Percentiles rank a stretch among this genome's conserved stretches.
Evolutionary conservation across 2,888 invertebrate genomes (phyloP).

Genomic region (Parnassius glacialis): DNA sequence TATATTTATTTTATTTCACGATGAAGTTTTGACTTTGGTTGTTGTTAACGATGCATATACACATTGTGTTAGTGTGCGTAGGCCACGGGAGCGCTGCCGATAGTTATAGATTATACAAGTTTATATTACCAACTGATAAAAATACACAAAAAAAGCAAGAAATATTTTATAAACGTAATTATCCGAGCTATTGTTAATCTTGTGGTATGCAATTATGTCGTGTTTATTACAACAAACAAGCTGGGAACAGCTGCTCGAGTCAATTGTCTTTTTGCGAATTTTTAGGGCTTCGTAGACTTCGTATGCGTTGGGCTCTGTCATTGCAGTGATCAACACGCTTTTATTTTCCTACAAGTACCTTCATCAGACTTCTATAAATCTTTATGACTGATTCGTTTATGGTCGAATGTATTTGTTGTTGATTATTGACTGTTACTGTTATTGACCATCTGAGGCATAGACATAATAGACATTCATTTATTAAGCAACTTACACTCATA

Average conservation of each 20-base stretch:
- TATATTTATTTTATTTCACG: too few relatives aligned
- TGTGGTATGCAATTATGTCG: constrained; percentile 40
- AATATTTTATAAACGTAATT: constrained; percentile 31
- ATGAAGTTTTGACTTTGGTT: too few relatives aligned
- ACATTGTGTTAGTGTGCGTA: too few relatives aligned
- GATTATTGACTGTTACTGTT: too few relatives aligned
- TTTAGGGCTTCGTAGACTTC: constrained; percentile 49
- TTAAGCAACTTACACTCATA: too few relatives aligned
- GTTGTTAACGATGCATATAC: too few relatives aligned
- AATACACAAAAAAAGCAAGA: neutral
- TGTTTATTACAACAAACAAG: constrained; percentile 41
- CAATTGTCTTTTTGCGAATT: constrained; percentile 44
- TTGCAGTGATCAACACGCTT: constrained; percentile 30
- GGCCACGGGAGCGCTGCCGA: too few relatives aligned
- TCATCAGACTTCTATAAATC: constrained; percentile 28
- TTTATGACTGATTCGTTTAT: constrained; percentile 24
- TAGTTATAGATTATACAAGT: neutral
- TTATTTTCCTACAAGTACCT: constrained; percentile 29
- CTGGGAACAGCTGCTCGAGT: constrained; percentile 34
- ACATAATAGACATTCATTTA: too few relatives aligned
- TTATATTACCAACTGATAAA: neutral
- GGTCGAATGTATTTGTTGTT: constrained; percentile 6
- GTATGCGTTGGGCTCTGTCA: constrained; percentile 34
- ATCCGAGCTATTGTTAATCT: constrained; percentile 34
- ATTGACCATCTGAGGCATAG: too few relatives aligned